Evolutionary conservation across 1,140 invertebrate species (phyloP).

Genomic region (Drosophila grimshawi): DNA sequence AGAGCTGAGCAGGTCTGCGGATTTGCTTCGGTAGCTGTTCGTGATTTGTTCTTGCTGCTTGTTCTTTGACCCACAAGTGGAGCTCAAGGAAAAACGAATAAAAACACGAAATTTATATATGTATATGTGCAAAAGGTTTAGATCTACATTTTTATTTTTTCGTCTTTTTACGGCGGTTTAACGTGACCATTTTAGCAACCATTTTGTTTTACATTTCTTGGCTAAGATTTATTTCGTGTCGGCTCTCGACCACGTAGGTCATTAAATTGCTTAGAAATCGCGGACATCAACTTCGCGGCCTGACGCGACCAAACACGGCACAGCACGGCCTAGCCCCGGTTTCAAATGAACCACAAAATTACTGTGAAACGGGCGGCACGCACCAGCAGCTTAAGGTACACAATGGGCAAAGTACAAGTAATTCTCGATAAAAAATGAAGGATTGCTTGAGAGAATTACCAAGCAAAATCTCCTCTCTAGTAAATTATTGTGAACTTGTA

Average conservation of each 20-base stretch:
- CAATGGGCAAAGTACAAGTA: constrained; percentile 31
- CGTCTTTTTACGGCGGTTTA: constrained; percentile 66
- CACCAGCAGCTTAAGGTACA: constrained; percentile 35
- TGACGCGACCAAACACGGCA: constrained; percentile 22
- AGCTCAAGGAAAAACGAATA: constrained; percentile 27
- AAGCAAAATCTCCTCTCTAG: not conserved
- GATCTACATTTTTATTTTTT: constrained; percentile 6
- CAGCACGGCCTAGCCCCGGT: constrained; percentile 28
- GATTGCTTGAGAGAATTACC: not conserved
- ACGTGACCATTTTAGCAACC: constrained; percentile 71
- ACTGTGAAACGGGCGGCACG: constrained; percentile 61
- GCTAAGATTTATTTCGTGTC: constrained; percentile 76
- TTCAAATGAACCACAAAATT: constrained; percentile 79
- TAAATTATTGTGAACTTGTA: not conserved
- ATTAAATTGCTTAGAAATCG: constrained; percentile 81
- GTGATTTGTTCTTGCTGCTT: constrained; percentile 35
- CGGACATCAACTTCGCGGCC: constrained; percentile 54
- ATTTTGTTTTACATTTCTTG: constrained; percentile 58
- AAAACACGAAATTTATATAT: constrained; percentile 20
- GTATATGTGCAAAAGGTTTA: constrained; percentile 12
- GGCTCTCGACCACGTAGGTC: constrained; percentile 76
- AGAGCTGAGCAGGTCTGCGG: constrained; percentile 42
- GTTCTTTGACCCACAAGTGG: constrained; percentile 60
- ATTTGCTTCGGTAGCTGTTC: constrained; percentile 45
- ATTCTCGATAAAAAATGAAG: not conserved